A percentile compares a stretch with the other conserved stretches of the same genome.
Evolutionary conservation across 2,797 vertebrate species (phyloP).

Genomic region (Orestias chungarensis): DNA sequence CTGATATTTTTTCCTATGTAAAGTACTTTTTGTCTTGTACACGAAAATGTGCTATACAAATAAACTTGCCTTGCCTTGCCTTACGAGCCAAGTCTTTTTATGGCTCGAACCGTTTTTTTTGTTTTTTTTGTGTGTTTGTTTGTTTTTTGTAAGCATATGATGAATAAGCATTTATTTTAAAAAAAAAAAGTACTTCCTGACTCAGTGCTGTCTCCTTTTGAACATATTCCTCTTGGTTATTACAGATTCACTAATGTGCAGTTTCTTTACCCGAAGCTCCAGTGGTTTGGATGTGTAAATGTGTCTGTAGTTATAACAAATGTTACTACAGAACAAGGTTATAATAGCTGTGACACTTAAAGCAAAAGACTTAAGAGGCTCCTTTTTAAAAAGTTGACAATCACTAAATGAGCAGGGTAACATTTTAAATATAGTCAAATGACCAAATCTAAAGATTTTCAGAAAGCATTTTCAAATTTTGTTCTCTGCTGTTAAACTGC

Average conservation of each 20-base stretch:
- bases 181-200: constrained; percentile 36
- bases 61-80: no score
- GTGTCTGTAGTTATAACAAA: constrained; percentile 21
- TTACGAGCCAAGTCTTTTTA: neutral
- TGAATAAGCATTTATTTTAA: constrained; percentile 35
- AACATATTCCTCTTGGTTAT: constrained; percentile 48
- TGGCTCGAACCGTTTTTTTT: constrained; percentile 26
- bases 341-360: constrained; percentile 7
- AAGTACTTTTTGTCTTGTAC: no score
- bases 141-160: no score
- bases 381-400: neutral
- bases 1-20: no score
- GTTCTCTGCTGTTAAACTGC: constrained; percentile 6
- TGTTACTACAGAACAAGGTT: constrained; percentile 22
- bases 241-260: constrained; percentile 57
- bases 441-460: neutral
- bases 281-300: constrained; percentile 35
- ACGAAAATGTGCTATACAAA: no score
- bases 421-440: neutral
- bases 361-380: constrained; percentile 6
- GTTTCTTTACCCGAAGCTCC: constrained; percentile 49
- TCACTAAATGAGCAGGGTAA: neutral
- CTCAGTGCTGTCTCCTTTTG: constrained; percentile 42
- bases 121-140: no score
- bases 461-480: neutral